Evolutionary conservation across 1,140 invertebrate species (phyloP), one percentile per base, ranked within the genome.

Genomic region (Vanessa tameamea): DNA sequence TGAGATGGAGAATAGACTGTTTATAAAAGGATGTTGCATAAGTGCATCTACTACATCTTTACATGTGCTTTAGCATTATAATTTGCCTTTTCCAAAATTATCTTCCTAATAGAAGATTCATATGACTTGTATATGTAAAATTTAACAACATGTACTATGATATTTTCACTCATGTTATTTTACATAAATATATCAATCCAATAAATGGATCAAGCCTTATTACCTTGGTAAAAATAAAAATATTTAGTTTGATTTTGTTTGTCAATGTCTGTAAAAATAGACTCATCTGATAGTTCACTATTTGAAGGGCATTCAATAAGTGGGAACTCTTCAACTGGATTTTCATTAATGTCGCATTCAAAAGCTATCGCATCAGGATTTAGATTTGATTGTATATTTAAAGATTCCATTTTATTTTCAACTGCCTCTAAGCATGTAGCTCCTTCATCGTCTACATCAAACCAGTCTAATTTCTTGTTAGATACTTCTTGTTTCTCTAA

Each of bases 141-240:
- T 31, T 31, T 31, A 31, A 31, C 26, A 31, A 1, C 26, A 31
- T 31, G 26, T 31, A 31, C 26, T 31, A 31, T 31, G 26, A 31
- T 31, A 31, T 31, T 31, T 3, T 31, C 26, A 31, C 26, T 31
- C 26, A 31, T 31, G 26, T 31, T 4, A 31, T 2, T 31, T 31
- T 31, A 31, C 26, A 31, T 31, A 31, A 31, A 31, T 31, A 31
- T 31, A 31, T 4, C 6, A 31, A 31, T 31, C 3, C 1, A 1
- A 31, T 4, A 0, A 31, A 31, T 31, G 26, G 1, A 31, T 31
- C 6, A 4, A 31, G 26, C 26, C 26, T 23, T 93, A n/a, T n/a
- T n/a, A 97, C 96, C 95, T 95, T 98, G 97, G 93, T 98, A 98
- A 87, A 98, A 98, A 85, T 97, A 97, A 89, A 96, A 97, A 80